Conservation (phyloP, 2,888 invertebrate genomes). For the Macroteleia sp. region DNA sequence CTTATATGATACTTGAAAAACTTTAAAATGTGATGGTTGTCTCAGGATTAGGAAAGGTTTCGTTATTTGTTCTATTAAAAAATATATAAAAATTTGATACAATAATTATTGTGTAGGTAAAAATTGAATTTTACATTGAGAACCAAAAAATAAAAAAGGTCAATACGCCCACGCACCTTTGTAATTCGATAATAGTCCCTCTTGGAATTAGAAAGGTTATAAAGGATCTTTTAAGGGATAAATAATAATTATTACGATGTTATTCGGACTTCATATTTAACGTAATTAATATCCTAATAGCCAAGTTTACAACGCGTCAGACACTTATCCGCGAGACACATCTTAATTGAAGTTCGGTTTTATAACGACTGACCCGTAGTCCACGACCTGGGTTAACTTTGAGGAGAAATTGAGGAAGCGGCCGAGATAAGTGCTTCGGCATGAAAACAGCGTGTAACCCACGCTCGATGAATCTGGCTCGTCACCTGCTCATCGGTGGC, state of each 20-base stretch:
- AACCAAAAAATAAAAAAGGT: no score
- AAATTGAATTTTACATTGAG: no score
- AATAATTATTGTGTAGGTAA: no score
- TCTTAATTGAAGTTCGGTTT: slow-evolving; percentile 39
- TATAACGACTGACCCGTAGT: neutral
- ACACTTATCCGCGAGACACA: slow-evolving; percentile 22
- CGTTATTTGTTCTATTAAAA: no score
- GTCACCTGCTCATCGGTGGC: slow-evolving; percentile 59
- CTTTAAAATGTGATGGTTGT: no score
- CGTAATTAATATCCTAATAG: slow-evolving; percentile 49
- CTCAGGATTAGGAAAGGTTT: no score
- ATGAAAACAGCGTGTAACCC: slow-evolving; percentile 39
- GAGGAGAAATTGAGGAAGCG: slow-evolving; percentile 35
- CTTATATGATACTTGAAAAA: no score
- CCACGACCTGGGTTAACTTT: slow-evolving; percentile 53
- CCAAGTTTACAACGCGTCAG: slow-evolving; percentile 1
- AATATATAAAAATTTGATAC: no score
- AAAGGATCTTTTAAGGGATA: slow-evolving; percentile 2
- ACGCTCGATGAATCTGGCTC: slow-evolving; percentile 43
- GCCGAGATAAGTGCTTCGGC: slow-evolving; percentile 20
- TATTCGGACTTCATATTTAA: slow-evolving; percentile 18
- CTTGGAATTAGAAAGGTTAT: no score
- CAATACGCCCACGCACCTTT: slow-evolving; percentile 16
- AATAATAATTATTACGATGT: slow-evolving; percentile 48
- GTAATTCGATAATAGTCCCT: slow-evolving; percentile 17